Evolutionary conservation across 1,140 invertebrate genomes (phyloP), one percentile per base, ranked within the genome.

Genomic region (Episyrphus balteatus): DNA sequence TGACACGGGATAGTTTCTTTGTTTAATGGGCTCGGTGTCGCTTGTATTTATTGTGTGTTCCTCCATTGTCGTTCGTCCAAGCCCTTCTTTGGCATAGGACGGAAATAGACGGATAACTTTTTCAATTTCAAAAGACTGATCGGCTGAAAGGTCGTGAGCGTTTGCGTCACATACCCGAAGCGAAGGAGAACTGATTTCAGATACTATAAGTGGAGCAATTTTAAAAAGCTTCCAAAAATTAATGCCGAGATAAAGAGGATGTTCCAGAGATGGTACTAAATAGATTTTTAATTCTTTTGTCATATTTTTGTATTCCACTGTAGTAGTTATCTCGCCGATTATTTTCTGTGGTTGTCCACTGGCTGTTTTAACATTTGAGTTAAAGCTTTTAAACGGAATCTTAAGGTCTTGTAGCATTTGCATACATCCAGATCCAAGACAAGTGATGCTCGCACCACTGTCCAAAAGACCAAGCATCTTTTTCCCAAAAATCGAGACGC

Each of bases 21-120:
- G 52, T 32, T 52, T 57, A n/a, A 61, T 50, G 3, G 58, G 57
- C 36, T 52, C 30, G 9, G 49, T 36, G 8, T 56, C 51, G 0
- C 54, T 52, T 2, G 57, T 56, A 34, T 59, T 53, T n/a, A 64
- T 62, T 26, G 44, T 26, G 43, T 62, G 56, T 50, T 55, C 50
- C 6, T 44, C 32, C 9, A 59, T 13, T 0, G 45, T 31, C 12
- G 59, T 58, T 30, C 48, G 44, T 9, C 58, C 59, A 38, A 56
- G 47, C n/a, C 17, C 15, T 47, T 46, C 17, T n/a, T 46, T 21
- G 8, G 15, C 26, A 31, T 9, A 45, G 33, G 44, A 32, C 7
- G 44, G 44, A 45, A 45, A 45, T 21, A 45, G 13, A 12, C 17
- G 6, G 33, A 12, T 45, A 12, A 36, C 44, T n/a, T 14, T 13